phyloP scores from a whole-genome alignment of 2,888 invertebrate genomes.

The Cristatella mucedo region DNA sequence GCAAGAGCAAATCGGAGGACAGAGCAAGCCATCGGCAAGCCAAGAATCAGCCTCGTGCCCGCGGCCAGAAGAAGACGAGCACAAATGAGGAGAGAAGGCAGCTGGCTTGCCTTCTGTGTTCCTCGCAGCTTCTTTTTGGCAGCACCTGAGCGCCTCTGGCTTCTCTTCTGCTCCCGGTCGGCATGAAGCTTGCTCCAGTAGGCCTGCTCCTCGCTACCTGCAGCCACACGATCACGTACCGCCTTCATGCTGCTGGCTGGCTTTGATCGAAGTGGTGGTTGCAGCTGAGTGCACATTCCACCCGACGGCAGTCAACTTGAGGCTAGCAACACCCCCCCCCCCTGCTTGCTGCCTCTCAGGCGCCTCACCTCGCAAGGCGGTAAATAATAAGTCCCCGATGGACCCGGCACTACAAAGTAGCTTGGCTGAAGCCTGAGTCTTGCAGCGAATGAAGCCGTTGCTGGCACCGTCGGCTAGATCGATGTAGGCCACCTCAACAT shows the following conservation, averaged over 20 bases:
- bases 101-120: constrained; percentile 17
- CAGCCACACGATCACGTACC: constrained; percentile 9
- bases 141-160: too few relatives aligned
- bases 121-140: constrained; percentile 20
- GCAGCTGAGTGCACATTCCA: too few relatives aligned
- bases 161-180: constrained; percentile 45
- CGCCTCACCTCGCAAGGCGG: constrained; percentile 38
- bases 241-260: too few relatives aligned
- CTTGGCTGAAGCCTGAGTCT: constrained; percentile 42
- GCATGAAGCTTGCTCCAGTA: constrained; percentile 65
- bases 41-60: too few relatives aligned
- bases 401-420: constrained; percentile 25
- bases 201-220: constrained; percentile 52
- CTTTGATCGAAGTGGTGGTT: too few relatives aligned
- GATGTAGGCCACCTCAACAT: constrained; percentile 53
- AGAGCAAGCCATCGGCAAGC: too few relatives aligned
- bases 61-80: too few relatives aligned
- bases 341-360: constrained; percentile 4
- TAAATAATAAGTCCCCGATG: constrained; percentile 25
- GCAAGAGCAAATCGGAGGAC: too few relatives aligned
- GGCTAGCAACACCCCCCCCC: constrained; percentile 11
- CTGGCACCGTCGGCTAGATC: constrained; percentile 58
- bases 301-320: too few relatives aligned
- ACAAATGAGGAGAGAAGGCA: too few relatives aligned
- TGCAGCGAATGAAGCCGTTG: constrained; percentile 48